Evolutionary conservation across 2,888 invertebrate species (phyloP).

Genomic region (Parascotia fuliginaria): DNA sequence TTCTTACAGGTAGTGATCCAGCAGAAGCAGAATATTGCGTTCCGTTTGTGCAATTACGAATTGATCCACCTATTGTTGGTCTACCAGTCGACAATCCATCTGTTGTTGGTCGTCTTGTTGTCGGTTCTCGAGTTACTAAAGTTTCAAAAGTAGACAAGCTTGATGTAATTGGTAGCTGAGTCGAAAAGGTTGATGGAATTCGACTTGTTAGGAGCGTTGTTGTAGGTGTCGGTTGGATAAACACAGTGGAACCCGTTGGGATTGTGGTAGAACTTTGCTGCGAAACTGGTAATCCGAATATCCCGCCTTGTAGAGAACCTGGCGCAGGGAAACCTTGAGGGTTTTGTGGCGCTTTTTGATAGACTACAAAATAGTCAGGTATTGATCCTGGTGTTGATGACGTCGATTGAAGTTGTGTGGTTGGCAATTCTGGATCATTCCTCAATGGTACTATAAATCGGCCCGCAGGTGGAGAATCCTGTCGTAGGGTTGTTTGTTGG

Average conservation of each 20-base stretch:
- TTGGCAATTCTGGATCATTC: constrained; percentile 4
- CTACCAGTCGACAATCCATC: not conserved
- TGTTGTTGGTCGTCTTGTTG: not conserved
- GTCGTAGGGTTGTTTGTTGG: constrained; percentile 2
- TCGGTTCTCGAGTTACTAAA: not conserved
- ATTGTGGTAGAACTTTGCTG: constrained; percentile 7
- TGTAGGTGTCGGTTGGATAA: constrained; percentile 28
- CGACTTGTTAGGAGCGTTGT: constrained; percentile 10
- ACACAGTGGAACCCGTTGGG: constrained; percentile 15
- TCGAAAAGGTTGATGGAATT: constrained; percentile 21
- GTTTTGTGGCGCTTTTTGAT: constrained; percentile 56
- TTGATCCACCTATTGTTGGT: not conserved
- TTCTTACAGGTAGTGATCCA: constrained; percentile 48
- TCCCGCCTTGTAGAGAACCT: constrained; percentile 23
- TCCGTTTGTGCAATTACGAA: not conserved
- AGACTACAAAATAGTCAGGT: constrained; percentile 52
- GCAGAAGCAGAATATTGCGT: too few species aligned
- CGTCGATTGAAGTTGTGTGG: constrained; percentile 9
- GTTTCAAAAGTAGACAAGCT: not conserved
- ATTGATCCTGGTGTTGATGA: constrained; percentile 18
- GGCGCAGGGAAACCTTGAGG: constrained; percentile 32
- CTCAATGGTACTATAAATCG: constrained; percentile 14
- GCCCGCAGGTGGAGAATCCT: constrained; percentile 8
- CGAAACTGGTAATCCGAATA: constrained; percentile 13
- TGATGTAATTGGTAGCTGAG: constrained; percentile 32